Evolutionary conservation across 2,888 invertebrate genomes (phyloP).

Genomic region (Carcina quercana): DNA sequence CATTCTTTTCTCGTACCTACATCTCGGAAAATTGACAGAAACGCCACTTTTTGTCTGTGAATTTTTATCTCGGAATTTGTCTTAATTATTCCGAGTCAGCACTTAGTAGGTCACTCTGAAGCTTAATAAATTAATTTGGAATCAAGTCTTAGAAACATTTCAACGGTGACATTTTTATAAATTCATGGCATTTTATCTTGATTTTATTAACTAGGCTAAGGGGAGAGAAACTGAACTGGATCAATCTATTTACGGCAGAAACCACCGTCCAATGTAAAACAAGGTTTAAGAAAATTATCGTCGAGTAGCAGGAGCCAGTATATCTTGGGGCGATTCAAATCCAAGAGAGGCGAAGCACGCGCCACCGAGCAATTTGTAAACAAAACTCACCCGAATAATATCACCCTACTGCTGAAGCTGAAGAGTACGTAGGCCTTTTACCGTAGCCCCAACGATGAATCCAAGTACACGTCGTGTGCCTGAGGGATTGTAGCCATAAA

Average conservation of each 20-base stretch:
- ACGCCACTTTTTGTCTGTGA: neutral
- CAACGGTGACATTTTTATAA: constrained; percentile 6
- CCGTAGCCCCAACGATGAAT: constrained; percentile 48
- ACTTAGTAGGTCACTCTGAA: constrained; percentile 7
- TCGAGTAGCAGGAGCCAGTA: constrained; percentile 40
- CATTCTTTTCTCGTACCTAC: no score
- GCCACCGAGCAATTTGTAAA: constrained; percentile 64
- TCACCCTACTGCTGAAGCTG: constrained; percentile 34
- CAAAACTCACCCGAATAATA: constrained; percentile 65
- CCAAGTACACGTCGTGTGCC: constrained; percentile 46
- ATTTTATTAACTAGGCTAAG: constrained; percentile 4
- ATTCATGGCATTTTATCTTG: constrained; percentile 3
- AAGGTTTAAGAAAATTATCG: constrained; percentile 55
- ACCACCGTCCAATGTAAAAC: constrained; percentile 49
- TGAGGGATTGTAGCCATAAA: constrained; percentile 51
- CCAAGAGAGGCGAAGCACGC: constrained; percentile 44
- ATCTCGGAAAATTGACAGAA: neutral
- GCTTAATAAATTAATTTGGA: constrained; percentile 2
- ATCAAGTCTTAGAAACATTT: neutral
- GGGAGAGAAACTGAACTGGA: no score
- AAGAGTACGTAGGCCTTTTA: constrained; percentile 44
- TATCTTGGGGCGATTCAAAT: constrained; percentile 44
- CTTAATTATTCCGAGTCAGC: constrained; percentile 2
- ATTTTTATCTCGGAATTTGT: neutral
- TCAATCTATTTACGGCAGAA: constrained; percentile 46